A percentile compares a stretch with the other conserved stretches of the same genome.
Conservation (phyloP, 2,797 vertebrate species). For the Galagoides demidoff region DNA sequence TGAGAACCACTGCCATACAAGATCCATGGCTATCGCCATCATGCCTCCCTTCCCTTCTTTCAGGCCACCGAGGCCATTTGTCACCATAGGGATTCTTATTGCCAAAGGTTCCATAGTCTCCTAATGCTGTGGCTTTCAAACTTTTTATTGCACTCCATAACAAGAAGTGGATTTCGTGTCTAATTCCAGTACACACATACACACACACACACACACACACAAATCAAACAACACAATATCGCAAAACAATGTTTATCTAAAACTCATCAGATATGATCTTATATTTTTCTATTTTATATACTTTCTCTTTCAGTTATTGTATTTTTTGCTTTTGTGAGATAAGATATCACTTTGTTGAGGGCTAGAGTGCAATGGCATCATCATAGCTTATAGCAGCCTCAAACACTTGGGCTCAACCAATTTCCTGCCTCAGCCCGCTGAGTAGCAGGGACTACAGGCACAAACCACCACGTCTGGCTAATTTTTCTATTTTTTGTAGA, state of each 20-base stretch:
- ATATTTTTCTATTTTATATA: neutral
- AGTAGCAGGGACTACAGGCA: neutral
- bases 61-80: neutral
- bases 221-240: neutral
- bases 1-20: neutral
- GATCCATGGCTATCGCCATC: neutral
- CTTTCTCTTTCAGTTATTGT: neutral
- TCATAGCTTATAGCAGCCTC: neutral
- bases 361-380: neutral
- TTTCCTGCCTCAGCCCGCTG: neutral
- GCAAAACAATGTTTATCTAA: neutral
- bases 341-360: neutral
- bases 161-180: conserved; percentile 27
- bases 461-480: neutral
- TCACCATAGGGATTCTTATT: neutral
- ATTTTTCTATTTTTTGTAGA: neutral
- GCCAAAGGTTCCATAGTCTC: neutral
- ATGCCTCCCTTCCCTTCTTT: neutral
- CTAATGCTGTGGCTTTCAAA: neutral
- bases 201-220: neutral
- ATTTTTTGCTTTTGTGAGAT: neutral
- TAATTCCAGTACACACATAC: neutral
- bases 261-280: neutral
- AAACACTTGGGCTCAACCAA: neutral
- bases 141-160: neutral